Conservation (phyloP, 2,113 vertebrate species). For the Macheiramphus alcinus region DNA sequence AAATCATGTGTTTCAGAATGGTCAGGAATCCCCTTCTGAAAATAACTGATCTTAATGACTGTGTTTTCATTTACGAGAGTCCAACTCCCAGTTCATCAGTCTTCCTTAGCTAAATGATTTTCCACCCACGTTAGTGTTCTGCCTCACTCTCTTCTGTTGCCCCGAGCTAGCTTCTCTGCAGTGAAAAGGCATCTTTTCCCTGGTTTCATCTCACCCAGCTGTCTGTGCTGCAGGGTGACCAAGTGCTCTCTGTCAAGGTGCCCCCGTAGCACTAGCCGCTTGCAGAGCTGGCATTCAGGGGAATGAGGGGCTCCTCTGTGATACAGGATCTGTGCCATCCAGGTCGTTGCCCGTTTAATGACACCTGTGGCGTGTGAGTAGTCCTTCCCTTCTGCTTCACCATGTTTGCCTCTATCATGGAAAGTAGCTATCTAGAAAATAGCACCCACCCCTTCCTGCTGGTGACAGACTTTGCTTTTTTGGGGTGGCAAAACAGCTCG, state of each 20-base stretch:
- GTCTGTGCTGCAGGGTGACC: background rate
- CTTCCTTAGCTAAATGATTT: background rate
- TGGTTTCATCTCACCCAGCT: background rate
- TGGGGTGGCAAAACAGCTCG: background rate
- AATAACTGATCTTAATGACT: background rate
- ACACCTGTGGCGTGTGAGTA: background rate
- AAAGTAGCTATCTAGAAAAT: background rate
- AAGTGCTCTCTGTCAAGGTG: background rate
- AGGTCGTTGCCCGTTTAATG: background rate
- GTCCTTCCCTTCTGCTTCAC: background rate
- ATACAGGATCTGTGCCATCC: background rate
- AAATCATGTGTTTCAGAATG: background rate
- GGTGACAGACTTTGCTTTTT: background rate
- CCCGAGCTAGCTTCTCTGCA: background rate
- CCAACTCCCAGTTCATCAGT: background rate
- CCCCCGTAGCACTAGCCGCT: rapidly evolving
- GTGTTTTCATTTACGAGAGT: background rate
- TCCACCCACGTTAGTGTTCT: background rate
- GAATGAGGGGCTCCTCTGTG: background rate
- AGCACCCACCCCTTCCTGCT: background rate
- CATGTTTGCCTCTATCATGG: background rate
- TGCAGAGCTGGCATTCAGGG: rapidly evolving
- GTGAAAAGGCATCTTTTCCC: background rate
- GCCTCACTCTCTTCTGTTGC: background rate
- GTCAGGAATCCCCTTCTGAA: background rate